Percentiles rank a stretch among this genome's conserved stretches.
Evolutionary conservation across 1,140 invertebrate genomes (phyloP).

Genomic region (Dreissena polymorpha): DNA sequence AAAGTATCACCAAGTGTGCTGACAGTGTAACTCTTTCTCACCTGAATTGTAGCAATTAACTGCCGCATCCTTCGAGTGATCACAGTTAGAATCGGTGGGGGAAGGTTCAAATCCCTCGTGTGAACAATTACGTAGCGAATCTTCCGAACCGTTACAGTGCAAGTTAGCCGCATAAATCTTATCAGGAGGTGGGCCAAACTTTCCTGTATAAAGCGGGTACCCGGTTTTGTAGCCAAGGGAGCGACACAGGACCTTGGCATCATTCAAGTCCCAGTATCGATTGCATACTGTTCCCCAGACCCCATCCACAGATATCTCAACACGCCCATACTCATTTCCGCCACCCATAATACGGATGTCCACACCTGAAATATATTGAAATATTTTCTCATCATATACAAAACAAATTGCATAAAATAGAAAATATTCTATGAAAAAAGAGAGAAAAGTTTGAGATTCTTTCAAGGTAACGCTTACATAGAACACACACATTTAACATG

Average conservation of each 20-base stretch:
- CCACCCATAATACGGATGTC: slow-evolving; percentile 53
- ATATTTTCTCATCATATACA: too few relatives aligned
- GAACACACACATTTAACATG: too few relatives aligned
- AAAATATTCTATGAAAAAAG: background rate
- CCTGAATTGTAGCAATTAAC: slow-evolving; percentile 67
- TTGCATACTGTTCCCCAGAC: slow-evolving; percentile 68
- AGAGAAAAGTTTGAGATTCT: background rate
- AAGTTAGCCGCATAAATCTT: slow-evolving; percentile 61
- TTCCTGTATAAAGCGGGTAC: slow-evolving; percentile 38
- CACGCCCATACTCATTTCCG: slow-evolving; percentile 57
- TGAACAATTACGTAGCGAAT: slow-evolving; percentile 60
- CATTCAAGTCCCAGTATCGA: slow-evolving; percentile 59
- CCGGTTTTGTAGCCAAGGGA: slow-evolving; percentile 60
- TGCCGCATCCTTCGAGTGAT: slow-evolving; percentile 60
- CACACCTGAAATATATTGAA: slow-evolving; percentile 46
- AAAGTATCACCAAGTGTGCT: too few relatives aligned
- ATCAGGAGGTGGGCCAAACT: slow-evolving; percentile 38
- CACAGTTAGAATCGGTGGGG: slow-evolving; percentile 41
- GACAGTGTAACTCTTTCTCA: slow-evolving; percentile 8
- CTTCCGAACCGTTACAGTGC: slow-evolving; percentile 64
- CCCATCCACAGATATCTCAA: slow-evolving; percentile 64
- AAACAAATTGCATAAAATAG: background rate
- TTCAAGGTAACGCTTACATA: background rate
- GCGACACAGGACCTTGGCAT: slow-evolving; percentile 65
- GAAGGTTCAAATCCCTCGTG: slow-evolving; percentile 58